These are phyloP conservation scores for Pelodytes ibericus DNA, from an alignment of 2,797 vertebrate genomes.

Conservation along the genomic window DNA sequence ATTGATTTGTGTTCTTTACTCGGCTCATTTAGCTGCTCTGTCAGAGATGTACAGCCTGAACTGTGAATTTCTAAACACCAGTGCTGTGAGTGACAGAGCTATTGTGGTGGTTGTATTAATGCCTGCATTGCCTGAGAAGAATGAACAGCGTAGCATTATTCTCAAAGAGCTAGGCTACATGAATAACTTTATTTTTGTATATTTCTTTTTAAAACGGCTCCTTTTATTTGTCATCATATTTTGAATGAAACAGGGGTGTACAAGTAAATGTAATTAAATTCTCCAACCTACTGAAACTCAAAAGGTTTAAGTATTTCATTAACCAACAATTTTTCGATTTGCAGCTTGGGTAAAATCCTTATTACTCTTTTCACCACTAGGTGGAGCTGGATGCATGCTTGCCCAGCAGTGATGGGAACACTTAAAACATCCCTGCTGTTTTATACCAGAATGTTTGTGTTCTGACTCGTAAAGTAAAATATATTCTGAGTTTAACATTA, in stretches of 20 bases:
- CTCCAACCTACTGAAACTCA: not conserved
- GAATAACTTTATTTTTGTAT: not conserved
- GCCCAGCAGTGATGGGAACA: not conserved
- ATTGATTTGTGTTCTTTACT: not conserved
- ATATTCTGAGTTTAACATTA: too few relatives aligned
- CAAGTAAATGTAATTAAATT: not conserved
- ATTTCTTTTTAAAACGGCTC: not conserved
- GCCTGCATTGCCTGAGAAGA: not conserved
- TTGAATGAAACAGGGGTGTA: not conserved
- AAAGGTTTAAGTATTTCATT: not conserved
- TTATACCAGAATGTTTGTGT: too few relatives aligned
- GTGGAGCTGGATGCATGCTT: not conserved
- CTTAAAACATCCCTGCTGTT: too few relatives aligned
- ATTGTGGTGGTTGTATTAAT: slow-evolving; percentile 1
- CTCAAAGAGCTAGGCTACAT: not conserved
- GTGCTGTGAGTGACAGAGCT: not conserved
- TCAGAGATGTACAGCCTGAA: not conserved
- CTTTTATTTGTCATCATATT: not conserved
- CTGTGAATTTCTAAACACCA: not conserved
- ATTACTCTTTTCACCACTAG: not conserved
- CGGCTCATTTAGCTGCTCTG: not conserved
- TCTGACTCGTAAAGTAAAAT: too few relatives aligned
- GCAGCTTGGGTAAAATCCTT: not conserved
- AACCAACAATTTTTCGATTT: not conserved
- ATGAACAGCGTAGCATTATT: not conserved